Evolutionary conservation across 2,113 vertebrate species (phyloP).

Genomic region (Mesembrinibis cayennensis): DNA sequence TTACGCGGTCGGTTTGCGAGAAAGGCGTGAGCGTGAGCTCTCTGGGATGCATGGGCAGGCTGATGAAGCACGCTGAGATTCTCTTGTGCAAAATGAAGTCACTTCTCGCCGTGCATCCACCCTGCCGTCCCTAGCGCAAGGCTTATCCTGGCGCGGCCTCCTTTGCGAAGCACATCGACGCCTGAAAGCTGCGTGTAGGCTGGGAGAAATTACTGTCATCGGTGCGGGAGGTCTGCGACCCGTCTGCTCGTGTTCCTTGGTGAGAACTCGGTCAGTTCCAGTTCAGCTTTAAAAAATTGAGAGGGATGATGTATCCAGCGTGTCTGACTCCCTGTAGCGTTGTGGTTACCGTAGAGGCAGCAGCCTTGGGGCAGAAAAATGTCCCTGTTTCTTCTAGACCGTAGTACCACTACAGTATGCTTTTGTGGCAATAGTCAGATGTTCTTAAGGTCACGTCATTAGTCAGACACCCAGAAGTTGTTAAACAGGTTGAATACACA

Average conservation of each 20-base stretch:
- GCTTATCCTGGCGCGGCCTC: not conserved
- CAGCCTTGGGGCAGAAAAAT: not conserved
- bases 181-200: not conserved
- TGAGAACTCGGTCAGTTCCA: not conserved
- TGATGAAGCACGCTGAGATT: not conserved
- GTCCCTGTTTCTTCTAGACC: not conserved
- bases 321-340: not conserved
- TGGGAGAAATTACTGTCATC: not conserved
- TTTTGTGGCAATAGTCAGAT: not conserved
- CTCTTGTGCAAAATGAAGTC: not conserved
- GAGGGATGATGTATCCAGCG: not conserved
- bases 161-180: not conserved
- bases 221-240: not conserved
- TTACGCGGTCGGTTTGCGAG: rapidly evolving
- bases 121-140: not conserved
- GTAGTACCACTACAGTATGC: too few species aligned
- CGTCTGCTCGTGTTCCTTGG: not conserved
- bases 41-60: not conserved
- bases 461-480: not conserved
- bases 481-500: not conserved
- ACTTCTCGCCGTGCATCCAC: not conserved
- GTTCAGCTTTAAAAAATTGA: not conserved
- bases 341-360: not conserved
- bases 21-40: not conserved
- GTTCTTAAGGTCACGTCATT: not conserved